Percentiles rank a stretch among this genome's conserved stretches.
Evolutionary conservation across 2,888 invertebrate genomes (phyloP).

Genomic region (Cantharis nigra): DNA sequence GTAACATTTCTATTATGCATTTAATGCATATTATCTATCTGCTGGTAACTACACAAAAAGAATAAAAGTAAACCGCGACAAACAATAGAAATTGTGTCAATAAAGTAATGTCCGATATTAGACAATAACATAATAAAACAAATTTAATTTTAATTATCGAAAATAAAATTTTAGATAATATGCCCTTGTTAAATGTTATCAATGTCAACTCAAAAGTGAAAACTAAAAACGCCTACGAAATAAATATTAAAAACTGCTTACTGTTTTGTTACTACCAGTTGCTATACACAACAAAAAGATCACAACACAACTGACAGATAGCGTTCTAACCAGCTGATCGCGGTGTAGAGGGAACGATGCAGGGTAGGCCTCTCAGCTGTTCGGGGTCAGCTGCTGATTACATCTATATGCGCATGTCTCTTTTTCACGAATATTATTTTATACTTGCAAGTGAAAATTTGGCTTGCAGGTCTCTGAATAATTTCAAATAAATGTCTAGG

Average conservation of each 20-base stretch:
- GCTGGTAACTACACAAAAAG: not conserved
- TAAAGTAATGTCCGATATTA: not conserved
- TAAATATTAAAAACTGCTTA: slow-evolving; percentile 22
- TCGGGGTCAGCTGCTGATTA: slow-evolving; percentile 39
- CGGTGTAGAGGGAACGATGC: slow-evolving; percentile 28
- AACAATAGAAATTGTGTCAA: not conserved
- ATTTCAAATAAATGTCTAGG: not conserved
- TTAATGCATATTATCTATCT: not conserved
- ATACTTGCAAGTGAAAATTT: not conserved
- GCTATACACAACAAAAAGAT: slow-evolving; percentile 39
- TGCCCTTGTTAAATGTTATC: slow-evolving; percentile 10
- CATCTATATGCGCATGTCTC: slow-evolving; percentile 26
- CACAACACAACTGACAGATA: slow-evolving; percentile 45
- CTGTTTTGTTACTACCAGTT: slow-evolving; percentile 28
- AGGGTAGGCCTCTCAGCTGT: slow-evolving; percentile 40
- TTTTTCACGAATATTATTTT: not conserved
- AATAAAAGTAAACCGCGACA: not conserved
- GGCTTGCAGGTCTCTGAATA: not conserved
- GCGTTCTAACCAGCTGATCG: slow-evolving; percentile 42
- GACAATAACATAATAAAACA: not conserved
- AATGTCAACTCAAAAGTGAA: slow-evolving; percentile 9
- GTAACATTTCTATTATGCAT: not conserved
- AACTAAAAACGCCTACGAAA: slow-evolving; percentile 10
- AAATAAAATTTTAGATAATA: not conserved
- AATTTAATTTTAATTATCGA: not conserved